Base-by-base conservation (phyloP, 2,888 invertebrate genomes). In the Cantharis rufa region DNA sequence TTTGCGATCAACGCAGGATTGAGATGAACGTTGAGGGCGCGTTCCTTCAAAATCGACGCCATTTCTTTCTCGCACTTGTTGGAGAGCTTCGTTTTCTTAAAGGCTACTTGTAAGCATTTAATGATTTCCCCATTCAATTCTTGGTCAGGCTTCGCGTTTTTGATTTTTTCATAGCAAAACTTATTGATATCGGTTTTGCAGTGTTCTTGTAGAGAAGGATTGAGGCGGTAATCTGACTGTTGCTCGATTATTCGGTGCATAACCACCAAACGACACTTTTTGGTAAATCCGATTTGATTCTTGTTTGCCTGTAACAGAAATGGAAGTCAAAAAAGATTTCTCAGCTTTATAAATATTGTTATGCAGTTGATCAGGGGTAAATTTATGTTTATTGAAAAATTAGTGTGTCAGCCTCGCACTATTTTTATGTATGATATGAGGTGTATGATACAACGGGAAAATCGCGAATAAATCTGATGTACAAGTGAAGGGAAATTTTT, bases 201-300 rank as follows among this genome's bases (percentile, higher is more conserved):
- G 13, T 94, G 92, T 82, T 92, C 92, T 86, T 95, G 94, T 75
- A 98, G 89, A 18, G 93, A 92, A 3, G 95, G 95, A 89, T 98
- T 97, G 79, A 98, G 93, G 78, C 97, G 92, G 84, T 95, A 96
- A 88, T 98, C 98, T 76, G 94, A 92, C 85, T 95, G 96, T 87
- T 96, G 96, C 87, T 97, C 96, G 80, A 96, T 94, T 92, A 97
- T 94, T 82, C 98, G 92, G 85, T 95, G 94, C 0, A 95, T 91
- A n/a, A 98, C 94, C 15, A 97, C 92, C 73, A 92, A 89, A 85
- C 94, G 93, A 86, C 98, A 98, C 80, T 93, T 94, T 74, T 93
- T 92, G 86, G 95, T 95, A 88, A 98, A 98, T 16, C 92, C 91
- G 0, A 91, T 89, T 83, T 95, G 93, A 84, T 96, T 93, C 83